These are phyloP conservation scores for Amphiura filiformis DNA, from an alignment of 35 echinoderm and acorn worm species.

Conservation along the genomic window DNA sequence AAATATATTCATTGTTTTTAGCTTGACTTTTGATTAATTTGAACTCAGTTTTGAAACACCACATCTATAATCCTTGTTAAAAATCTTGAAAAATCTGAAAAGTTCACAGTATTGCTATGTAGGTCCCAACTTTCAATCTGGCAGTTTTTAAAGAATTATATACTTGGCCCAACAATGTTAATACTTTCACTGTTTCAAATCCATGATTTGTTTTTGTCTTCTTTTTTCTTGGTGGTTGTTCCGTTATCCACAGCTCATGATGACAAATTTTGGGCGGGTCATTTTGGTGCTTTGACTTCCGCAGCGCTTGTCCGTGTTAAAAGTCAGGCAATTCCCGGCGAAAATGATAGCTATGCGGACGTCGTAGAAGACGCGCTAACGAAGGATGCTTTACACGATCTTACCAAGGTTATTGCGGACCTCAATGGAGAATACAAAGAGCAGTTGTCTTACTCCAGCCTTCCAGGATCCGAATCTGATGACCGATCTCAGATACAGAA, in stretches of 20 bases:
- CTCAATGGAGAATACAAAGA: conserved; percentile 32
- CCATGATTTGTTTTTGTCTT: no score
- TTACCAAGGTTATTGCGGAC: conserved; percentile 19
- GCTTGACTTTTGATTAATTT: no score
- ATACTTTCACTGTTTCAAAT: no score
- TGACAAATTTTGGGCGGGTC: conserved; percentile 86
- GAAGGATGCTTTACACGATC: background rate
- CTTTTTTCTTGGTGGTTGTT: no score
- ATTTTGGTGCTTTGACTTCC: conserved; percentile 56
- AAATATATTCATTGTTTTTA: no score
- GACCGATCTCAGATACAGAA: background rate
- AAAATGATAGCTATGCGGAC: conserved; percentile 53
- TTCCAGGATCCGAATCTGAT: background rate
- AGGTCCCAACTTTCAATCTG: no score
- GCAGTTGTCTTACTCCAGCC: conserved; percentile 1
- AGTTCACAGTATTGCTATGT: no score
- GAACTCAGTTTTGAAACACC: no score
- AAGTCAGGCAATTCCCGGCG: conserved; percentile 49
- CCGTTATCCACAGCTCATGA: conserved; percentile 45
- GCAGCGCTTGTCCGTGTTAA: conserved; percentile 68
- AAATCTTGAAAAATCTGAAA: no score
- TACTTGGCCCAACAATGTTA: no score
- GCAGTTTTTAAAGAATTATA: no score
- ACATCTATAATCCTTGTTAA: no score
- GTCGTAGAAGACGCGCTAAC: conserved; percentile 13